Percentiles rank a stretch among this genome's conserved stretches.
Evolutionary conservation across 2,797 vertebrate species (phyloP).

Genomic region (Lindbergichthys nudifrons): DNA sequence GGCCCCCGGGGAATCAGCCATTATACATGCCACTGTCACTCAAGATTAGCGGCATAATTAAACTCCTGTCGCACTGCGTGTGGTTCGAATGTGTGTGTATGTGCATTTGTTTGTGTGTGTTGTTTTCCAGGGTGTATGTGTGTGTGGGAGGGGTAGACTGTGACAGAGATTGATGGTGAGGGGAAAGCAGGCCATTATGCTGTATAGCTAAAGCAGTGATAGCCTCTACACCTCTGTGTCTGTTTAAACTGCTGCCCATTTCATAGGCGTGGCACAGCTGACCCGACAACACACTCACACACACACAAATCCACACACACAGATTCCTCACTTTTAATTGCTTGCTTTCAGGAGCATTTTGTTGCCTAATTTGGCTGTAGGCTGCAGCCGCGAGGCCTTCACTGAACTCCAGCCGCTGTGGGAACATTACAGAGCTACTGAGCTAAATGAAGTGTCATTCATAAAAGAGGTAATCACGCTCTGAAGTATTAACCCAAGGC

Average conservation of each 20-base stretch:
- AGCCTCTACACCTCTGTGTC: conserved; percentile 76
- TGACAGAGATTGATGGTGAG: conserved; percentile 82
- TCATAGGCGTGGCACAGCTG: conserved; percentile 65
- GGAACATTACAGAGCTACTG: conserved; percentile 25
- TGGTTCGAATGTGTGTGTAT: conserved; percentile 28
- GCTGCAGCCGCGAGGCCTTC: conserved; percentile 22
- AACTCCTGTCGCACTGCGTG: conserved; percentile 66
- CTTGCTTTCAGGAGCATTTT: conserved; percentile 32
- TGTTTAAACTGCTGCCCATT: conserved; percentile 70
- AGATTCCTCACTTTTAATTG: conserved; percentile 36
- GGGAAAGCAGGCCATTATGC: conserved; percentile 76
- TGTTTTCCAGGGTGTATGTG: conserved; percentile 40
- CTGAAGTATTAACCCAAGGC: conserved; percentile 36
- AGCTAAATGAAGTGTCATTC: conserved; percentile 58
- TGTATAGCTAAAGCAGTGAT: conserved; percentile 74
- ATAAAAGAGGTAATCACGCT: conserved; percentile 48
- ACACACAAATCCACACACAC: conserved; percentile 25
- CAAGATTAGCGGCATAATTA: conserved; percentile 84
- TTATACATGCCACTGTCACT: conserved; percentile 80
- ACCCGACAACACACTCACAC: conserved; percentile 49
- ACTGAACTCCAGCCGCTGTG: conserved; percentile 38
- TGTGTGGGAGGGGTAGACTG: conserved; percentile 60
- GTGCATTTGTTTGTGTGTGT: conserved; percentile 50
- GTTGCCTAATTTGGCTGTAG: conserved; percentile 26
- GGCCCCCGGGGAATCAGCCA: conserved; percentile 72